A percentile compares a stretch with the other conserved stretches of the same genome.
Evolutionary conservation across 2,888 invertebrate genomes (phyloP).

Genomic region (Stictocephala bisonia): DNA sequence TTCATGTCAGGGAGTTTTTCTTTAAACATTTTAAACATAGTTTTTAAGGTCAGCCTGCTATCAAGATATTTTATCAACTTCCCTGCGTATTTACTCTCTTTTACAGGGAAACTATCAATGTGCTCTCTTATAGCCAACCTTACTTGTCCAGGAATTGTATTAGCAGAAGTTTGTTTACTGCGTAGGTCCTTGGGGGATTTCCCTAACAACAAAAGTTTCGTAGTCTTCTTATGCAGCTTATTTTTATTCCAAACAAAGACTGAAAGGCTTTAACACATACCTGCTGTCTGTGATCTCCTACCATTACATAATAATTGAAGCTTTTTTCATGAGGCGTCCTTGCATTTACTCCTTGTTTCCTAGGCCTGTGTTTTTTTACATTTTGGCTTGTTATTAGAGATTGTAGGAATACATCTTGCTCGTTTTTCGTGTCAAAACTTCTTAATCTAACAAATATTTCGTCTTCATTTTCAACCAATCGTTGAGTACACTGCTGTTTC

Average conservation of each 20-base stretch:
- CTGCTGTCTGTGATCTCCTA: neutral
- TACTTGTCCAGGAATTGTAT: neutral
- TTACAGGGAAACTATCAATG: neutral
- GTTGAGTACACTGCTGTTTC: too few species aligned
- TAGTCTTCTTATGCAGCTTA: neutral
- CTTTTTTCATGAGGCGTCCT: too few species aligned
- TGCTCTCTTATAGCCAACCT: neutral
- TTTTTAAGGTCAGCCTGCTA: neutral
- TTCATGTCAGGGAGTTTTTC: conserved; percentile 3
- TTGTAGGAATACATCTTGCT: too few species aligned
- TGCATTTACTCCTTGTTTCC: too few species aligned
- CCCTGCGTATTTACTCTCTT: neutral
- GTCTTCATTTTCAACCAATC: too few species aligned
- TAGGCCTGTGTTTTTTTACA: too few species aligned
- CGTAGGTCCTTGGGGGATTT: neutral
- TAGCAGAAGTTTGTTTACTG: neutral
- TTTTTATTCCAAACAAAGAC: neutral
- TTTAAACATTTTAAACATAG: conserved; percentile 2
- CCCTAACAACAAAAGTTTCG: neutral
- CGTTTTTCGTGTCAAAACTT: too few species aligned
- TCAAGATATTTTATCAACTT: neutral
- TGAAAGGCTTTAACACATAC: neutral
- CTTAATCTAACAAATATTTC: too few species aligned
- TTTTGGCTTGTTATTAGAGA: too few species aligned
- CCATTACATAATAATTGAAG: neutral